phyloP scores from a whole-genome alignment of 2,797 vertebrate genomes.

The Antennarius maculatus region DNA sequence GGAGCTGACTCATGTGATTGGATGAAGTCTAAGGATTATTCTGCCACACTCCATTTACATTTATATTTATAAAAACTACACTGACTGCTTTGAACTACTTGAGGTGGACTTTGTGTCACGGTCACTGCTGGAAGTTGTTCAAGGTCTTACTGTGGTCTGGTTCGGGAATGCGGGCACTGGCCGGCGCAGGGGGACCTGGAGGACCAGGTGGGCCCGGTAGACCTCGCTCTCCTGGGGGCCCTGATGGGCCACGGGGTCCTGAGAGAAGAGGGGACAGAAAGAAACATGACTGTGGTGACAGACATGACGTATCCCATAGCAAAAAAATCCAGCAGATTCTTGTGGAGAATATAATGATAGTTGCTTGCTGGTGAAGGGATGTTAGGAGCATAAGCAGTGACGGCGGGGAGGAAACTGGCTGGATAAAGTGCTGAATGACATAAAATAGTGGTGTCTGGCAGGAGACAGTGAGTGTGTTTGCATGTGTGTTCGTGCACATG shows the following conservation, averaged over 20 bases:
- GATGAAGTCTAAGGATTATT: not conserved
- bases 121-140: slow-evolving; percentile 3
- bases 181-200: slow-evolving; percentile 83
- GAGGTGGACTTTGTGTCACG: slow-evolving; percentile 2
- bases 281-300: slow-evolving; percentile 35
- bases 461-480: slow-evolving; percentile 23
- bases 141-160: slow-evolving; percentile 76
- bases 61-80: not conserved
- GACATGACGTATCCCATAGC: slow-evolving; percentile 2
- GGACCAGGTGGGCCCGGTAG: slow-evolving; percentile 84
- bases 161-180: slow-evolving; percentile 75
- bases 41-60: no score
- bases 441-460: slow-evolving; percentile 34
- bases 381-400: slow-evolving; percentile 32
- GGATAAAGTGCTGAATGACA: slow-evolving; percentile 44
- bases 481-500: slow-evolving; percentile 25
- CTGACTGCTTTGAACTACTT: not conserved
- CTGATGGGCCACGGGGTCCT: slow-evolving; percentile 81
- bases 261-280: slow-evolving; percentile 33
- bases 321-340: slow-evolving; percentile 18
- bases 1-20: slow-evolving; percentile 2
- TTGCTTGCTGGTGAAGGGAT: slow-evolving; percentile 19
- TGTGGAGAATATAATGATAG: slow-evolving; percentile 18
- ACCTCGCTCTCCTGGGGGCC: slow-evolving; percentile 86
- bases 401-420: slow-evolving; percentile 36